These are phyloP conservation scores for Aspidiotus rigidus DNA, from an alignment of 2,888 invertebrate genomes.

Conservation along the genomic window DNA sequence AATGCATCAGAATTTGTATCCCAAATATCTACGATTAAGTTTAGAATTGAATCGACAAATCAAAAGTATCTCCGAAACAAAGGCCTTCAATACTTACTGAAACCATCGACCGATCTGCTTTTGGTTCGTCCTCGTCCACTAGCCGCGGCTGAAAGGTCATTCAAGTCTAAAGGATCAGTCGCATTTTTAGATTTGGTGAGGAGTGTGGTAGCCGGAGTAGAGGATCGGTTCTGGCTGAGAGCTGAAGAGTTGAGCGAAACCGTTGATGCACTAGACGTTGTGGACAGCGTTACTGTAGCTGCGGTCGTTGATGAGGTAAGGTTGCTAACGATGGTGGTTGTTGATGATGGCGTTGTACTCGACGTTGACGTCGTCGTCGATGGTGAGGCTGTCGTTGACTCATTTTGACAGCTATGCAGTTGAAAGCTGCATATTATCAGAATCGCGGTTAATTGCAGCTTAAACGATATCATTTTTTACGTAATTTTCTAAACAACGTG, in stretches of 20 bases:
- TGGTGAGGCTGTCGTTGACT: not conserved
- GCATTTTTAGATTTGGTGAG: not conserved
- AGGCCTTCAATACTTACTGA: constrained; percentile 21
- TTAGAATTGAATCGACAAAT: no score
- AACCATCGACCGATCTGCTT: constrained; percentile 23
- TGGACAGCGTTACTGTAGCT: not conserved
- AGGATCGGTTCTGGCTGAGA: no score
- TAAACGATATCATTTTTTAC: constrained; percentile 17
- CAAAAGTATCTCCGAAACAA: no score
- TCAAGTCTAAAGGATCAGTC: not conserved
- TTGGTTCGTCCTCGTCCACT: constrained; percentile 9
- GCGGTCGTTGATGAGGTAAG: not conserved
- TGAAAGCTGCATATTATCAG: constrained; percentile 12
- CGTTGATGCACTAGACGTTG: not conserved
- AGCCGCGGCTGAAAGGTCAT: constrained; percentile 23
- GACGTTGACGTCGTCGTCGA: constrained; percentile 11
- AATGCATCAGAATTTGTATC: no score
- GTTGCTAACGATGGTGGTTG: not conserved
- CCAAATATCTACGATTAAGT: no score
- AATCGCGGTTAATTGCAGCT: not conserved
- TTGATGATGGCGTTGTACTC: constrained; percentile 5
- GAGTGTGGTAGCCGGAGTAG: not conserved
- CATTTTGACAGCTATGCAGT: constrained; percentile 9
- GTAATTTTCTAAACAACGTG: constrained; percentile 19
- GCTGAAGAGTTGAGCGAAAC: constrained; percentile 3